Evolutionary conservation across 2,888 invertebrate species (phyloP), one percentile per base, ranked within the genome.

Genomic region (Aspidiotus rigidus): DNA sequence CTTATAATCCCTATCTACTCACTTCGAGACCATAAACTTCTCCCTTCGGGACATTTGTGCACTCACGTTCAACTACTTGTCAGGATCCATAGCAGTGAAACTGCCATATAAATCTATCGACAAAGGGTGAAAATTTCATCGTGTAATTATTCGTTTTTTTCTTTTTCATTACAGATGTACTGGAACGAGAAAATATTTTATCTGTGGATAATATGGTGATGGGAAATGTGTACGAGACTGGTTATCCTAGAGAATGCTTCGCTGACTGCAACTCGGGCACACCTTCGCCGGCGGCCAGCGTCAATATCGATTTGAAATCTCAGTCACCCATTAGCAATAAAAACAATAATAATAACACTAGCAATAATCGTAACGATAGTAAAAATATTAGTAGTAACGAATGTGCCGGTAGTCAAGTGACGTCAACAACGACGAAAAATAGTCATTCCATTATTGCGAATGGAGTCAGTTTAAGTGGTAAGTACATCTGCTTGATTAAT

Each of bases 151-250:
- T 63, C 16, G 41, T n/a, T 53, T n/a, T n/a, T 9, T 39, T 56
- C 15, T 64, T 66, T 17, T 56, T 66, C 59, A 13, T 55, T 39
- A 17, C 55, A 78, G 44, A 80, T 89, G 89, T 90, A 78, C 87
- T 89, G 71, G 89, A 89, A 78, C 86, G 87, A 76, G 89, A 90
- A 77, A 69, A 69, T 59, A 83, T 88, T 66, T 84, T 86, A 8
- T 80, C 87, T 73, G 80, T 87, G 75, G 87, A 86, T 76, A 86
- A 86, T 78, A 86, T 86, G 74, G 85, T 86, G 28, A 28, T 28
- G 7, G 83, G 85, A 69, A 86, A 84, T 78, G 83, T 89, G 80
- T 90, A 89, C 83, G 90, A 90, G 80, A 84, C 83, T 77, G 89
- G 88, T 75, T 89, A 88, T 81, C 85, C 89, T 74, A 83, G 85